Percentiles rank a stretch among this genome's conserved stretches.
Evolutionary conservation across 2,113 vertebrate genomes (phyloP).

Genomic region (Calypte anna): DNA sequence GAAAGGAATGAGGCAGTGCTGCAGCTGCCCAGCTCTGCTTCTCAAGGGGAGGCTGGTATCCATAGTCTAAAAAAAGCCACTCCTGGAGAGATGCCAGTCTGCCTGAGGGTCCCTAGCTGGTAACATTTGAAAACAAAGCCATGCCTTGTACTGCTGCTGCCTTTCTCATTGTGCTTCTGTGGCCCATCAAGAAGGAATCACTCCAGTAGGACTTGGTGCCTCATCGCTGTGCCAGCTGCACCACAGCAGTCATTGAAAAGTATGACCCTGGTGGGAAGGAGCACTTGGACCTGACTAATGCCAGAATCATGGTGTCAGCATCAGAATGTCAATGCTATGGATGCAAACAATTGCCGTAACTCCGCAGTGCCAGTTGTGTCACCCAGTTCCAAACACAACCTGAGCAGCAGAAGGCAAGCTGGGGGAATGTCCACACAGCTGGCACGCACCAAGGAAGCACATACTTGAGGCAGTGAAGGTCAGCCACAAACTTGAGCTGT

Average conservation of each 20-base stretch:
- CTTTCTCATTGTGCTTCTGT: neutral
- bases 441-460: neutral
- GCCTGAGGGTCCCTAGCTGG: neutral
- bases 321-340: neutral
- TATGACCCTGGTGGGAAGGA: neutral
- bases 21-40: neutral
- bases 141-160: slow-evolving; percentile 16
- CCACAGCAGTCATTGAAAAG: neutral
- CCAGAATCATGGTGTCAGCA: neutral
- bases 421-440: neutral
- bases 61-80: neutral
- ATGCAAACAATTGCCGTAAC: neutral
- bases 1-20: neutral
- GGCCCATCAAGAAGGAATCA: neutral
- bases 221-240: neutral
- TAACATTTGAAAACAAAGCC: slow-evolving; percentile 56
- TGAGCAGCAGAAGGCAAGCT: neutral
- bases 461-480: neutral
- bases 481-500: neutral
- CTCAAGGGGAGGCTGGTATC: neutral
- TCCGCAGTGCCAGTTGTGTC: neutral
- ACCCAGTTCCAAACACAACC: neutral
- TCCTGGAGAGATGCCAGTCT: neutral
- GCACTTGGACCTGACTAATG: fast-evolving
- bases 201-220: neutral